A percentile compares a stretch with the other conserved stretches of the same genome.
Evolutionary conservation across 2,888 invertebrate species (phyloP).

Genomic region (Drosophila tripunctata): DNA sequence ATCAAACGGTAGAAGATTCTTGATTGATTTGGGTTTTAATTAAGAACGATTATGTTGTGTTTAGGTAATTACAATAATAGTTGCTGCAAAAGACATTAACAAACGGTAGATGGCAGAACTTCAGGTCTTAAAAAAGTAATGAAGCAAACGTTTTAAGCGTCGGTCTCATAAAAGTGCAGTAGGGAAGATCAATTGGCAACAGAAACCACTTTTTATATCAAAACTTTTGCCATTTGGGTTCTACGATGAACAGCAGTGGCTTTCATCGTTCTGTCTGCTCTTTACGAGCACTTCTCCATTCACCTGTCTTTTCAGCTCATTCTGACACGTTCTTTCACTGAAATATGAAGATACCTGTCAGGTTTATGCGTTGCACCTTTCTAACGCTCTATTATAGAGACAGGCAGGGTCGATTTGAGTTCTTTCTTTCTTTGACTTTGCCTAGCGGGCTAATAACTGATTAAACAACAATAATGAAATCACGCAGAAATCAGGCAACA

Average conservation of each 20-base stretch:
- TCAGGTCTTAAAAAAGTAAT: background rate
- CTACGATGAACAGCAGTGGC: background rate
- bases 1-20: slow-evolving; percentile 1
- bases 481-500: slow-evolving; percentile 20
- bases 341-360: background rate
- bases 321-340: background rate
- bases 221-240: background rate
- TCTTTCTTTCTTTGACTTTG: slow-evolving; percentile 27
- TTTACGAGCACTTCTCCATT: background rate
- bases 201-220: too few species aligned
- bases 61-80: background rate
- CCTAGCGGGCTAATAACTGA: slow-evolving; percentile 66
- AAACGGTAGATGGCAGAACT: background rate
- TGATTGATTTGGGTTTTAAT: slow-evolving; percentile 10
- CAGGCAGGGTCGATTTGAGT: background rate
- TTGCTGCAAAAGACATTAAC: background rate
- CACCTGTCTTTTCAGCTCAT: background rate
- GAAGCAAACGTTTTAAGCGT: too few species aligned
- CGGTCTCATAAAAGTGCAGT: background rate
- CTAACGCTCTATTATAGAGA: background rate
- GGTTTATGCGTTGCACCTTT: slow-evolving; percentile 3
- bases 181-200: too few species aligned
- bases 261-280: background rate
- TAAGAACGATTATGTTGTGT: background rate
- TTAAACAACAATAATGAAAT: slow-evolving; percentile 47